Base-by-base conservation (phyloP, 2,113 vertebrate species). In the Genyomyrus donnyi region DNA sequence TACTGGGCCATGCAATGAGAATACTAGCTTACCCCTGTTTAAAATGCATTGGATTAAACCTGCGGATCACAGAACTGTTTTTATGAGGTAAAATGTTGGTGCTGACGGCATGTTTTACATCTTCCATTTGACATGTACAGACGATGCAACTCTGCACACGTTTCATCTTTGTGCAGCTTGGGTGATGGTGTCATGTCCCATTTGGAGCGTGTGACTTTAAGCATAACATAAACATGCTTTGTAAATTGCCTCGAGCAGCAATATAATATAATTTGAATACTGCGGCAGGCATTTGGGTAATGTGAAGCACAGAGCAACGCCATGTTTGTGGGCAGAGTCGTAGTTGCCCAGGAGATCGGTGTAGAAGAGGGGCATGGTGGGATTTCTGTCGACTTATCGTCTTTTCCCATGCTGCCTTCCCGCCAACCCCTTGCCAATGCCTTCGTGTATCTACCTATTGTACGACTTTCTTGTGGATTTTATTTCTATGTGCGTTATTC, bases 221-320 rank as follows among this genome's bases (percentile, higher is more conserved):
- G 97, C 96, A 96, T 95, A 97, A 96, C 95, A 91, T 94, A 96
- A 95, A 96, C 93, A 95, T 93, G 97, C 97, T 98, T 97, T 97
- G 97, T 98, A 97, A 98, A 97, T 98, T 95, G 97, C 96, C 95
- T 98, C 97, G 96, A 98, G 96, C 99, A 98, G 97, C 97, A 97
- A 97, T 98, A 97, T 98, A 97, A 96, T 96, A 96, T 95, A 96
- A 96, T 96, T 96, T 97, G 96, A 96, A 42, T 13, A 39, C 19
- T 42, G 87, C 96, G 96, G 97, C 95, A 93, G 95, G 96, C 95
- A 96, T 97, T 97, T 96, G 96, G 97, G 96, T 96, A 96, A 96
- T 96, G 95, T 97, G 96, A 98, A 96, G 94, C 95, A 96, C 94
- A 95, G 96, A 97, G 94, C 95, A 96, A 48, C 15, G 77, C 15